Evolutionary conservation across 2,797 vertebrate species (phyloP), one percentile per base, ranked within the genome.

Genomic region (Champsocephalus gunnari): DNA sequence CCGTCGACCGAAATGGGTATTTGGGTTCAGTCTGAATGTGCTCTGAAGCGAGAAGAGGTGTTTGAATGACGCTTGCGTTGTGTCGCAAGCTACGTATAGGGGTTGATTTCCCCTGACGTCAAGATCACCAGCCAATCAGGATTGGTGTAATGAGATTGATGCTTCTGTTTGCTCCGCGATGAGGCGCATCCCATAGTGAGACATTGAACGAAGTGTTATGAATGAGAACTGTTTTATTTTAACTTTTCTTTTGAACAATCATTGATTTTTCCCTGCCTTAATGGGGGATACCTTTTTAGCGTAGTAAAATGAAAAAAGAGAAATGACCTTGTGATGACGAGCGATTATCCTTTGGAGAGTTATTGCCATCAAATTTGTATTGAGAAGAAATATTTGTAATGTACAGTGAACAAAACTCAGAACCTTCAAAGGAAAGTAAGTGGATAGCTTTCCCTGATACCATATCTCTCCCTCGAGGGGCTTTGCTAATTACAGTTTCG

Each of bases 401-500:
- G 5, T 38, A 3, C 16, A 19, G 38, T n/a, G 21, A 3, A 45
- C 47, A 71, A 69, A 16, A 24, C 32, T 13, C 56, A 3, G 16
- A 62, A 51, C 44, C 21, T 64, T 63, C 38, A 16, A 73, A 44
- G 43, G 1, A 9, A 55, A 47, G 24, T 62, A 14, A 48, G 4
- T 38, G 13, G 48, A 66, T 13, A 59, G 14, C 10, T 9, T 55
- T 12, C 57, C 9, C 34, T 59, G 7, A 32, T n/a, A 48, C 12
- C 50, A 60, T 7, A 63, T 81, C 24, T 19, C 9, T 32, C 49
- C 17, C 48, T 24, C 19, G 24, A 57, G 21, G 49, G 2, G 11
- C 43, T 77, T 57, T 45, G 1, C 32, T 66, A 47, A 73, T 78
- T 75, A 34, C 13, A 12, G 49, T 76, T 77, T 62, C 66, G 3